phyloP scores from a whole-genome alignment of 2,888 invertebrate genomes.

The Sphaerophoria rueppellii region DNA sequence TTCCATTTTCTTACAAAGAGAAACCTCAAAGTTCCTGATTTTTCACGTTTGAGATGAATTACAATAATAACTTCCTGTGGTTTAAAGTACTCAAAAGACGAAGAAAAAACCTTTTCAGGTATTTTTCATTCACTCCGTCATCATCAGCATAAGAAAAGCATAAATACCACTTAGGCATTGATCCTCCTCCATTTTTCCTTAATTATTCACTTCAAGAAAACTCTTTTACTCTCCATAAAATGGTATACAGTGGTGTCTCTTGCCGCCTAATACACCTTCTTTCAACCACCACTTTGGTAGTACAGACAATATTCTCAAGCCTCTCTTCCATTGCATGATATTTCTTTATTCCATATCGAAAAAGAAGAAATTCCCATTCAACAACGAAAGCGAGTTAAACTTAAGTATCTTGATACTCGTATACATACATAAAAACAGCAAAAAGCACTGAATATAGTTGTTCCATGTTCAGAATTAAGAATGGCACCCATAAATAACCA shows the following conservation, averaged over 20 bases:
- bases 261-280: background rate
- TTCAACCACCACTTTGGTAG: background rate
- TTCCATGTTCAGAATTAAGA: conserved; percentile 54
- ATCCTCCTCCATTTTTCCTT: conserved; percentile 22
- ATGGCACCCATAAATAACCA: conserved; percentile 60
- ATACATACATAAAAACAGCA: too few species aligned
- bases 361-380: conserved; percentile 31
- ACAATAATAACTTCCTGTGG: conserved; percentile 7
- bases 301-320: conserved; percentile 16
- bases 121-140: background rate
- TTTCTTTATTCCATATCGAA: conserved; percentile 23
- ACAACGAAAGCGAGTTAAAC: background rate
- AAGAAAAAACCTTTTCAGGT: background rate
- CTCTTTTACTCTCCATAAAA: conserved; percentile 2
- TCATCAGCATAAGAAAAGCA: conserved; percentile 24
- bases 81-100: background rate
- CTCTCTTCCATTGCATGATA: background rate
- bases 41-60: background rate
- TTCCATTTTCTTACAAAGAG: background rate
- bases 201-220: conserved; percentile 48
- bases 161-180: conserved; percentile 36
- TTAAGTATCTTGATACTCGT: too few species aligned
- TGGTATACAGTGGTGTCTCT: background rate
- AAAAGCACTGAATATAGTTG: conserved; percentile 2
- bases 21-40: background rate